Base-by-base conservation (phyloP, 2,113 vertebrate genomes). In the Galeopterus variegatus region DNA sequence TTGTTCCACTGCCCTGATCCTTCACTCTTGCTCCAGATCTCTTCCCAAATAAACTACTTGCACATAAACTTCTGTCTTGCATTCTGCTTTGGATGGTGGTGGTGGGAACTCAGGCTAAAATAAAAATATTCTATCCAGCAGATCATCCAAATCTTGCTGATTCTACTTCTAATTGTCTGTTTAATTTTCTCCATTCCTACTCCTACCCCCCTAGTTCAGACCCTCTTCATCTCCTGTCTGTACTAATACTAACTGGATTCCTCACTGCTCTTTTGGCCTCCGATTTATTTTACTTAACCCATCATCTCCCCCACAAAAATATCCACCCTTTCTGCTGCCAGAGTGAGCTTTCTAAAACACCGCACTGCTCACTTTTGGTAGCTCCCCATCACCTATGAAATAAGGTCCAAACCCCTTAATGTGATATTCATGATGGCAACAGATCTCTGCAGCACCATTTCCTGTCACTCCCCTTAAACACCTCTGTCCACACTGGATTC, bases 401-500 rank as follows among this genome's bases (percentile, higher is more conserved):
- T n/a, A 13, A 67, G 79, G 60, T 41, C 56, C 69, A 48, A 31
- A 87, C 26, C 4, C 56, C 56, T 52, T 8, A 6, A 33, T 8
- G 0, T 3, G 5, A 9, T 21, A 6, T 28, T 70, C 28, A 1
- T 23, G 72, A 52, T 6, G 1, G 15, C 4, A 14, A 2, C 5
- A 4, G 23, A 7, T 8, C 6, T 13, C 73, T 7, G 5, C 17
- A 33, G 45, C n/a, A 6, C 23, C 17, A 2, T 11, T 54, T 26
- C n/a, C 31, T 5, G 0, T 8, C 4, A 0, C 28, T 17, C 15
- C 14, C 50, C 17, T 6, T 14, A 3, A 45, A 15, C 13, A 18
- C 50, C 23, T n/a, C 69, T 56, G 60, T 26, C 28, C 79, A 33
- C 28, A 1, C 3, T 14, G 33, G 67, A 13, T 28, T 31, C 28